These are phyloP conservation scores for Cochlearius cochlearius DNA, from an alignment of 2,113 vertebrate genomes.

Conservation along the genomic window DNA sequence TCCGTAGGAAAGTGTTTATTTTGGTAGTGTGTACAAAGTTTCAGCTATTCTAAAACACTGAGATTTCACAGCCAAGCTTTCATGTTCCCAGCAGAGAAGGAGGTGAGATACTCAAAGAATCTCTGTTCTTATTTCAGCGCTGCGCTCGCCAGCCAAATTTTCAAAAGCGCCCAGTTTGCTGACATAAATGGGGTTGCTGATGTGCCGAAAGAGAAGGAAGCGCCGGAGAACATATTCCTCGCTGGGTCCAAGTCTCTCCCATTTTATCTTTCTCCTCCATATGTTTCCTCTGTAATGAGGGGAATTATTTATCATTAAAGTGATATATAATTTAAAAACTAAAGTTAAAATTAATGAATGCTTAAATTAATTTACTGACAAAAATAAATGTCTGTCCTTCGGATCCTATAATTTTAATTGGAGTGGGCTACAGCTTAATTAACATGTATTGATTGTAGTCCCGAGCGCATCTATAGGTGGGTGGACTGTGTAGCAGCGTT, in stretches of 20 bases:
- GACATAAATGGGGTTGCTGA: slow-evolving; percentile 26
- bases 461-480: neutral
- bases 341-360: slow-evolving; percentile 41
- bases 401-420: slow-evolving; percentile 44
- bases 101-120: slow-evolving; percentile 52
- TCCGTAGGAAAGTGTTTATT: neutral
- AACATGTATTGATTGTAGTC: slow-evolving; percentile 36
- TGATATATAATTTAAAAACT: slow-evolving; percentile 44
- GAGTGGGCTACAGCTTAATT: slow-evolving; percentile 46
- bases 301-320: slow-evolving; percentile 58
- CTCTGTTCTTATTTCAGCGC: slow-evolving; percentile 39
- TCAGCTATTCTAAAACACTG: slow-evolving; percentile 20
- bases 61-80: slow-evolving; percentile 34
- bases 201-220: slow-evolving; percentile 3
- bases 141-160: slow-evolving; percentile 30
- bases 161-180: slow-evolving; percentile 21
- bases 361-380: slow-evolving; percentile 57
- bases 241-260: neutral
- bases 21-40: neutral
- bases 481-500: neutral
- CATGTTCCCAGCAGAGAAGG: slow-evolving; percentile 41
- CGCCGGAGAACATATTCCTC: neutral
- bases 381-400: slow-evolving; percentile 57
- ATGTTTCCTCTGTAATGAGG: slow-evolving; percentile 55
- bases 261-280: slow-evolving; percentile 56